A percentile compares a stretch with the other conserved stretches of the same genome.
These are phyloP conservation scores for Leucophenga montana DNA, from an alignment of 2,888 invertebrate species.

Conservation along the genomic window DNA sequence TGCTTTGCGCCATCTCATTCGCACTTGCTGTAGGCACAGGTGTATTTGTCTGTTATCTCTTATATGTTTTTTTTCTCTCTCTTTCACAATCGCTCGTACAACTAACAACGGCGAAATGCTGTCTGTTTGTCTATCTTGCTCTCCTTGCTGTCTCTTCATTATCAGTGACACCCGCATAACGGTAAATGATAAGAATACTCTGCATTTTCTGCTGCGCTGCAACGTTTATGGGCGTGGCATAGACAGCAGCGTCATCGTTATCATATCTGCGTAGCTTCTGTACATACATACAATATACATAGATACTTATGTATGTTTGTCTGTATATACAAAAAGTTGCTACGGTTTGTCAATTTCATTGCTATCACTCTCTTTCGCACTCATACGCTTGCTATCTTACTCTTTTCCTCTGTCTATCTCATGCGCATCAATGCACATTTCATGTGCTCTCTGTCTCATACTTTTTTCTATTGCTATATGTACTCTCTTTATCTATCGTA, in stretches of 20 bases:
- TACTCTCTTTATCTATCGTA: constrained; percentile 23
- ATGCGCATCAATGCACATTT: too few relatives aligned
- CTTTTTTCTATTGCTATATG: constrained; percentile 36
- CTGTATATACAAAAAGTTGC: constrained; percentile 10
- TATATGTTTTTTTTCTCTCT: background rate
- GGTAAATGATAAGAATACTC: background rate
- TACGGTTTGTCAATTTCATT: constrained; percentile 25
- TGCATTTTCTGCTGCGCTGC: background rate
- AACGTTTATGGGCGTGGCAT: constrained; percentile 50
- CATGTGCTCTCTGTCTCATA: constrained; percentile 48
- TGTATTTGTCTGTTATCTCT: background rate
- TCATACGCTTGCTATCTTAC: constrained; percentile 34
- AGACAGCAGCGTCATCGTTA: constrained; percentile 46
- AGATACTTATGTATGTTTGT: background rate
- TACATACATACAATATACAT: background rate
- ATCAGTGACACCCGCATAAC: constrained; percentile 17
- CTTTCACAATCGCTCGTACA: background rate
- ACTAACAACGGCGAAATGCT: constrained; percentile 2
- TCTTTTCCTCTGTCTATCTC: constrained; percentile 4
- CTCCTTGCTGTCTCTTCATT: background rate
- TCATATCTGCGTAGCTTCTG: constrained; percentile 48
- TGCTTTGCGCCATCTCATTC: constrained; percentile 37
- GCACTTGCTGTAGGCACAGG: constrained; percentile 34
- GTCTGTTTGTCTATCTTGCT: background rate
- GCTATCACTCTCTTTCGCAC: constrained; percentile 53